Base-by-base conservation (phyloP, 92 coral and sea anemone genomes). In the Bergia sp. region DNA sequence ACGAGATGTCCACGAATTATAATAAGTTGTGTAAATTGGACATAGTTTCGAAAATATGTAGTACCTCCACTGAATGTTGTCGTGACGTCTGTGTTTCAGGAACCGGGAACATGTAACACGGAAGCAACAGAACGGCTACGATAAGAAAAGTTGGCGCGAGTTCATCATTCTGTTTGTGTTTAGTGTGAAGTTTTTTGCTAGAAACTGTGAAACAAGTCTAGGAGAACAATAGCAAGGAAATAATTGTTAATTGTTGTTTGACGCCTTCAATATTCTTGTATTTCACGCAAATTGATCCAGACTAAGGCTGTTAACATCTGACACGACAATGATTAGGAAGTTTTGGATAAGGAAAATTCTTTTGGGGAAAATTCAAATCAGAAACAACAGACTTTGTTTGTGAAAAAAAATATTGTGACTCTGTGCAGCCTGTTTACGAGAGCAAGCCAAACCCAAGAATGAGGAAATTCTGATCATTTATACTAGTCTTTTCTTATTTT, bases 151-250 rank as follows among this genome's bases (percentile, higher is more conserved):
- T 71, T 84, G 87, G 87, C 87, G 65, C 66, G 9, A 38, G 79
- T 47, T 79, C 87, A 84, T 73, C 67, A 84, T 84, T 84, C 87
- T 29, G 37, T 45, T 45, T 47, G 10, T 23, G 77, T 53, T 53
- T 53, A 10, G 11, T 37, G 42, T 21, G 7, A 37, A 76, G 9
- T 41, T 76, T 47, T 80, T 80, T 15, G 45, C 37, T 55, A 36
- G 39, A 20, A 79, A 80, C 37, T 53, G 21, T 16, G 23, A 80
- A 80, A 66, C 77, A 69, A 83, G 13, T 43, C 65, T 23, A 11
- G 42, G 18, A 42, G 38, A 11, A 66, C 61, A 66, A 82, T 67
- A 23, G 50, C 11, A 65, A 83, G 49, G 78, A 69, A 57, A 84
- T n/a, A 45, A 71, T 71, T 16, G 13, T 29, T 8, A 12, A 71